Conservation (phyloP, 2,888 invertebrate genomes). For the Apodemia duryi region DNA sequence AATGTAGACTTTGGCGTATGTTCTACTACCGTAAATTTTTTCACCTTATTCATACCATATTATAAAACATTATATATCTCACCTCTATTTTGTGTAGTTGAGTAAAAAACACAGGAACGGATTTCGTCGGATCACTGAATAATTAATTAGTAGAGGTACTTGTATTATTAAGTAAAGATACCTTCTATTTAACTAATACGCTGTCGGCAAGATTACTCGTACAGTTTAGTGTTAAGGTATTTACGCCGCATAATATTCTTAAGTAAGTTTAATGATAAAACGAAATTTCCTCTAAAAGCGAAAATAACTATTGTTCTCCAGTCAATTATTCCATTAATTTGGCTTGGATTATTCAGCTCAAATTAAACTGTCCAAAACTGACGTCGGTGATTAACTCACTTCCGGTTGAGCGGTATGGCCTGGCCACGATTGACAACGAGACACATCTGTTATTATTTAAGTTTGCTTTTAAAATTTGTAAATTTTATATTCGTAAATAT, state of each 20-base stretch:
- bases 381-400: not conserved
- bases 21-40: too few species aligned
- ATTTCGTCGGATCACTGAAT: too few species aligned
- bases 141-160: too few species aligned
- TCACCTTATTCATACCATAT: too few species aligned
- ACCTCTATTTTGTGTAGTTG: not conserved
- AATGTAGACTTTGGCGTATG: too few species aligned
- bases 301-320: conserved; percentile 7
- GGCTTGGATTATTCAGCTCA: not conserved
- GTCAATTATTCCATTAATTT: conserved; percentile 1
- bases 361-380: not conserved
- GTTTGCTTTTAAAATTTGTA: too few species aligned
- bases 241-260: not conserved
- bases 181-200: not conserved
- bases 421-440: not conserved
- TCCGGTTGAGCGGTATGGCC: not conserved
- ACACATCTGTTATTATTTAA: too few species aligned
- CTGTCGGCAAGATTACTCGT: not conserved
- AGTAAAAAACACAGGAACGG: not conserved
- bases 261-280: not conserved
- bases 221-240: not conserved
- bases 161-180: not conserved
- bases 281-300: not conserved
- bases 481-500: too few species aligned
- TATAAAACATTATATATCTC: not conserved